Conservation (phyloP, 2,888 invertebrate species). For the Nasonia oneida region DNA sequence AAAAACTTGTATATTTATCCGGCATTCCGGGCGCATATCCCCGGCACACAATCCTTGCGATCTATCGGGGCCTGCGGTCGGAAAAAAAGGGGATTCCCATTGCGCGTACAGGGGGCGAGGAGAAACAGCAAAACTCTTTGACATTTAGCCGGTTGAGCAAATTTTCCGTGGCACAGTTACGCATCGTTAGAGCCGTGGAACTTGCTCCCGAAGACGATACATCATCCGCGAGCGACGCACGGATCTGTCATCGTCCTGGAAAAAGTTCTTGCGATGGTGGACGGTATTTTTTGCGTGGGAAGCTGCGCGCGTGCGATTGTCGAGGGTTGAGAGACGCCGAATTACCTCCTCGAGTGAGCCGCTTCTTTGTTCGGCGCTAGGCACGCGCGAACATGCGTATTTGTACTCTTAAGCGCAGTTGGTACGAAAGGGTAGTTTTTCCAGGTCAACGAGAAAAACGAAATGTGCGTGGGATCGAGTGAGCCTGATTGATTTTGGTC, state of each 20-base stretch:
- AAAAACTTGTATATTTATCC: conserved; percentile 50
- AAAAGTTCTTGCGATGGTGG: background rate
- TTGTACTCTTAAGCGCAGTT: background rate
- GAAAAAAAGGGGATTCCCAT: background rate
- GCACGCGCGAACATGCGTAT: conserved; percentile 8
- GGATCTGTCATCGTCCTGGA: background rate
- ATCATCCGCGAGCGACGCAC: background rate
- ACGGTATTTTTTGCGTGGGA: background rate
- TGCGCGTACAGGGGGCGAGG: background rate
- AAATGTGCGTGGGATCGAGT: background rate
- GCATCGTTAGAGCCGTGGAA: background rate
- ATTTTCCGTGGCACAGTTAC: conserved; percentile 9
- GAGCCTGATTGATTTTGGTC: background rate
- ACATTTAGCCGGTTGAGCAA: background rate
- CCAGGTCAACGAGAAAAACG: background rate
- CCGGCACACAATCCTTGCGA: conserved; percentile 15
- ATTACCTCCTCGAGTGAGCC: background rate
- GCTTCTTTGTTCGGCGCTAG: background rate
- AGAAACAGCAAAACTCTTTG: background rate
- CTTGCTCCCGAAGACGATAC: background rate
- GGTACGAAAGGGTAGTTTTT: background rate
- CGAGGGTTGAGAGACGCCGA: background rate
- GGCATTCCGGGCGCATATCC: conserved; percentile 32
- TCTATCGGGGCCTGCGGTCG: background rate
- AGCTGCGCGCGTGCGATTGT: background rate